These are phyloP conservation scores for Horisme vitalbata DNA, from an alignment of 2,888 invertebrate species.

Conservation along the genomic window DNA sequence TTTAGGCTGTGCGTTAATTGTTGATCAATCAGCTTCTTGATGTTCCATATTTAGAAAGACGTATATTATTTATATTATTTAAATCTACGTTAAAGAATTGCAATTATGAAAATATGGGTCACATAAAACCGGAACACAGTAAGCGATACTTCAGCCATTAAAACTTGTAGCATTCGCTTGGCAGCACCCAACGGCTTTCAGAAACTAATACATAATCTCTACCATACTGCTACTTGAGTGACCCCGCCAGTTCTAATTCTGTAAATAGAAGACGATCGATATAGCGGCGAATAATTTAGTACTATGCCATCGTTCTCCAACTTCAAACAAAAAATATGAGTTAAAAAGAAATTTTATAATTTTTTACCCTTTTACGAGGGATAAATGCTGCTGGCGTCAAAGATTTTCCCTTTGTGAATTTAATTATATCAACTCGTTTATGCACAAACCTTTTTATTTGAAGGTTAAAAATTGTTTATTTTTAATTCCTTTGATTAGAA, in stretches of 20 bases:
- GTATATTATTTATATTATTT: too few species aligned
- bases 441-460: constrained; percentile 18
- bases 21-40: too few species aligned
- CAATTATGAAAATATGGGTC: too few species aligned
- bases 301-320: constrained; percentile 22
- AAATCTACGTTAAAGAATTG: too few species aligned
- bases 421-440: constrained; percentile 15
- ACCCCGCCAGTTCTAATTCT: constrained; percentile 37
- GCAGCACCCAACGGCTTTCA: not conserved
- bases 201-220: constrained; percentile 4
- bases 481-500: constrained; percentile 4
- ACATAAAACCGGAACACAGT: too few species aligned
- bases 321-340: constrained; percentile 19
- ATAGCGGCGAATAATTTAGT: constrained; percentile 53
- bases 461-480: constrained; percentile 7
- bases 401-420: constrained; percentile 18
- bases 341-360: constrained; percentile 16
- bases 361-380: constrained; percentile 7
- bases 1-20: too few species aligned
- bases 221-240: constrained; percentile 19
- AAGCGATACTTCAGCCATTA: too few species aligned
- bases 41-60: too few species aligned
- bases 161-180: not conserved
- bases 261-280: constrained; percentile 68
- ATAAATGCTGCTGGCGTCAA: constrained; percentile 11